These are phyloP conservation scores for Acanthococcus lagerstroemiae DNA, from an alignment of 2,888 invertebrate species.

Conservation along the genomic window DNA sequence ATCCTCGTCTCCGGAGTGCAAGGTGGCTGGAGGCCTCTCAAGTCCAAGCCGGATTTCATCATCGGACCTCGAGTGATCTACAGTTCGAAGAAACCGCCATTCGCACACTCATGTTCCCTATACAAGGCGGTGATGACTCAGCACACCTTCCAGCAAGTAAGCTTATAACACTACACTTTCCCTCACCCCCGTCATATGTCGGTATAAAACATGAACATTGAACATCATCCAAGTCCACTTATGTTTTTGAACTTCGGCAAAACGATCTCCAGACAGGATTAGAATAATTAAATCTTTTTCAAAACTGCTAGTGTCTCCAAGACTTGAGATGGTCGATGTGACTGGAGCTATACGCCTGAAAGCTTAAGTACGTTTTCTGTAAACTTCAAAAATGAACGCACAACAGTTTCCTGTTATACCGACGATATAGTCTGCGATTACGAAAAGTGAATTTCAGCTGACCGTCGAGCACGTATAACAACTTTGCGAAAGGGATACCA, in stretches of 20 bases:
- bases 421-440: background rate
- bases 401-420: background rate
- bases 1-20: background rate
- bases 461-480: no score
- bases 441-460: no score
- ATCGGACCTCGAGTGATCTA: background rate
- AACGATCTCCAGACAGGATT: no score
- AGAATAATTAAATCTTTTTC: no score
- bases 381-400: no score
- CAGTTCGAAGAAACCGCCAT: background rate
- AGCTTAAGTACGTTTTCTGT: no score
- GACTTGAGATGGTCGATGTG: no score
- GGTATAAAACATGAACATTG: background rate
- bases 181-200: no score
- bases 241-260: no score
- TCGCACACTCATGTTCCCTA: slow-evolving; percentile 20
- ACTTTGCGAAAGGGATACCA: no score
- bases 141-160: slow-evolving; percentile 29
- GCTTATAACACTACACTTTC: background rate
- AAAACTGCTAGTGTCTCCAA: no score
- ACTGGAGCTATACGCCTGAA: no score
- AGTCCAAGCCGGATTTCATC: slow-evolving; percentile 1
- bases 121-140: slow-evolving; percentile 32
- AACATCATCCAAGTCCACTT: background rate
- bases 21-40: background rate